Evolutionary conservation across 1,140 invertebrate genomes (phyloP).

Genomic region (Gryon sp.): DNA sequence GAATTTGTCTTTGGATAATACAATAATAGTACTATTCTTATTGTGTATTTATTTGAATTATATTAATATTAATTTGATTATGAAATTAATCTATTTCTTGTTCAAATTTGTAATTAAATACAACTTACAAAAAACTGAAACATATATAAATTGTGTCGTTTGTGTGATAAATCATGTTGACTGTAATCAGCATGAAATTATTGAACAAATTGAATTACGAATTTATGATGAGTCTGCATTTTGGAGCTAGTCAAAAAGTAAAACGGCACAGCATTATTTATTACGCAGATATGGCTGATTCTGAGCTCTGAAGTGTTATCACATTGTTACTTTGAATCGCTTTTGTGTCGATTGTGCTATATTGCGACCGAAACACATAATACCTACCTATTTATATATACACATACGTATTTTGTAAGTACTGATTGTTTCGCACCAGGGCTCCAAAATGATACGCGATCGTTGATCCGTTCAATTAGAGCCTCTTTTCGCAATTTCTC

Average conservation of each 20-base stretch:
- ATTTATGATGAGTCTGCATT: neutral
- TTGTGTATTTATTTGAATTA: no score
- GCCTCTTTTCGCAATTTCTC: slow-evolving; percentile 31
- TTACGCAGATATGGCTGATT: slow-evolving; percentile 56
- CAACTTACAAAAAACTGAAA: no score
- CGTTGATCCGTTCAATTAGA: slow-evolving; percentile 9
- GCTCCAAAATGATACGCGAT: slow-evolving; percentile 14
- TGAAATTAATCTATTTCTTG: no score
- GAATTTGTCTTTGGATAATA: no score
- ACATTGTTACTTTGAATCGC: slow-evolving; percentile 53
- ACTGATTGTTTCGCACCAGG: slow-evolving; percentile 52
- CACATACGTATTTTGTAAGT: slow-evolving; percentile 41
- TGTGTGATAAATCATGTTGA: no score
- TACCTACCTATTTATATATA: slow-evolving; percentile 45
- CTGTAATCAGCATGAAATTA: no score
- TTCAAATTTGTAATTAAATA: no score
- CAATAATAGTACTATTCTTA: no score
- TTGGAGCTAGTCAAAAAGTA: slow-evolving; percentile 33
- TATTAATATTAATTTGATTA: no score
- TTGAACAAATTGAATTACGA: no score
- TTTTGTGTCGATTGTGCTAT: slow-evolving; percentile 47
- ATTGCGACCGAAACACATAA: slow-evolving; percentile 49
- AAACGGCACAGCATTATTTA: slow-evolving; percentile 35
- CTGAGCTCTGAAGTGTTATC: slow-evolving; percentile 48
- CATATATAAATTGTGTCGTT: no score